These are phyloP conservation scores for Crax fasciolata DNA, from an alignment of 2,797 vertebrate species.

Conservation along the genomic window DNA sequence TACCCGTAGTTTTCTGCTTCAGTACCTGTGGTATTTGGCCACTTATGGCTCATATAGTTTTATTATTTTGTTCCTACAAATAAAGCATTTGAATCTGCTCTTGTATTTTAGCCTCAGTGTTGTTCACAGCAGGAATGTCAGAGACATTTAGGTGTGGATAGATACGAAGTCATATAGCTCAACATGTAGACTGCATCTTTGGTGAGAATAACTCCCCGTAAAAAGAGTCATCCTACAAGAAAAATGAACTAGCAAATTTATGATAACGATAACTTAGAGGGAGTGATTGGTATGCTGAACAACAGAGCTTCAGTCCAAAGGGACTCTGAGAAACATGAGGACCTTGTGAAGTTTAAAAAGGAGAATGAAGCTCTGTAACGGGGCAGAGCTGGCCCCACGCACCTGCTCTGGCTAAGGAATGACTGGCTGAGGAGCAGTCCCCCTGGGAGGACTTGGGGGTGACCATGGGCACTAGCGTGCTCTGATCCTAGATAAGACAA, in stretches of 20 bases:
- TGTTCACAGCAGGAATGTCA: neutral
- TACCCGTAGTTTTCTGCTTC: neutral
- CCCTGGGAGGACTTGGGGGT: neutral
- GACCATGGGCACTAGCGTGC: neutral
- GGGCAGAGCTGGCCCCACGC: neutral
- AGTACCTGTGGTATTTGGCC: neutral
- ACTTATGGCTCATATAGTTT: neutral
- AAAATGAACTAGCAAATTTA: neutral
- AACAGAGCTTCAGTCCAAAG: neutral
- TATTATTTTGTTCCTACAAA: neutral
- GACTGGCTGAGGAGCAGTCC: neutral
- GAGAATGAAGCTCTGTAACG: neutral
- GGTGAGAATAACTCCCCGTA: neutral
- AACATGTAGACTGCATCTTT: neutral
- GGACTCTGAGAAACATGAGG: neutral
- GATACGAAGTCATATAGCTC: neutral
- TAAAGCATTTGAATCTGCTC: constrained; percentile 4
- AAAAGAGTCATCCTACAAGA: neutral
- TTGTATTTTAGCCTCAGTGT: neutral
- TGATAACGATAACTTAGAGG: neutral
- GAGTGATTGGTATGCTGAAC: neutral
- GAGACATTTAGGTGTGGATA: neutral
- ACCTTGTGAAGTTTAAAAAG: neutral
- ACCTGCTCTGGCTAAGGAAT: neutral
- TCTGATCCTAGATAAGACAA: neutral